Evolutionary conservation across 2,888 invertebrate species (phyloP).

Genomic region (Podotricha telesiphe): DNA sequence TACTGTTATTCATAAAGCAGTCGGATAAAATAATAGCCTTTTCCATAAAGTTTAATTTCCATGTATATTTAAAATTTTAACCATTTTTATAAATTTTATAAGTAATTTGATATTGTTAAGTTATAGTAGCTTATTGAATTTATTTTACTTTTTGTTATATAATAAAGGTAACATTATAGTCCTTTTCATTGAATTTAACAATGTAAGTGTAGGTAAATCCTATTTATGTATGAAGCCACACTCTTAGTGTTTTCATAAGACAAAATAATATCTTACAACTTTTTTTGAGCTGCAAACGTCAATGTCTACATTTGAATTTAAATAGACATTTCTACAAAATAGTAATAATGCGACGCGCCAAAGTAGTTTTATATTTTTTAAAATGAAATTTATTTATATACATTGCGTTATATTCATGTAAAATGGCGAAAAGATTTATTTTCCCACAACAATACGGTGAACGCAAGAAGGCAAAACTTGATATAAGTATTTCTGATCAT

Average conservation of each 20-base stretch:
- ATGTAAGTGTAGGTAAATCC: not conserved
- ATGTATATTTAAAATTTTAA: too few species aligned
- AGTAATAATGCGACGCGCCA: constrained; percentile 5
- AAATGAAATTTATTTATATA: not conserved
- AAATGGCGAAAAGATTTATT: constrained; percentile 72
- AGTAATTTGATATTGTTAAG: too few species aligned
- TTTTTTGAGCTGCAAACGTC: not conserved
- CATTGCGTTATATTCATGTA: not conserved
- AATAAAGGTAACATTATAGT: too few species aligned
- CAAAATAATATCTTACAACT: not conserved
- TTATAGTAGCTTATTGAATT: too few species aligned
- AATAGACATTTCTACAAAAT: not conserved
- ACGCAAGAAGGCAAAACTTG: constrained; percentile 72
- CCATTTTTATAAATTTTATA: too few species aligned
- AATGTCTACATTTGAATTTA: not conserved
- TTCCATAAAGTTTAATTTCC: too few species aligned
- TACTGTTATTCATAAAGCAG: too few species aligned
- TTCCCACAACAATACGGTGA: constrained; percentile 67
- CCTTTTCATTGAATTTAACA: not conserved
- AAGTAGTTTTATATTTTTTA: not conserved
- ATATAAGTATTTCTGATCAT: constrained; percentile 71
- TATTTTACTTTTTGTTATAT: too few species aligned
- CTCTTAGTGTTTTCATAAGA: not conserved
- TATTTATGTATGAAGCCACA: not conserved
- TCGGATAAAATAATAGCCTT: too few species aligned